Evolutionary conservation across 2,113 vertebrate genomes (phyloP), one percentile per base, ranked within the genome.

Genomic region (Penelope pileata): DNA sequence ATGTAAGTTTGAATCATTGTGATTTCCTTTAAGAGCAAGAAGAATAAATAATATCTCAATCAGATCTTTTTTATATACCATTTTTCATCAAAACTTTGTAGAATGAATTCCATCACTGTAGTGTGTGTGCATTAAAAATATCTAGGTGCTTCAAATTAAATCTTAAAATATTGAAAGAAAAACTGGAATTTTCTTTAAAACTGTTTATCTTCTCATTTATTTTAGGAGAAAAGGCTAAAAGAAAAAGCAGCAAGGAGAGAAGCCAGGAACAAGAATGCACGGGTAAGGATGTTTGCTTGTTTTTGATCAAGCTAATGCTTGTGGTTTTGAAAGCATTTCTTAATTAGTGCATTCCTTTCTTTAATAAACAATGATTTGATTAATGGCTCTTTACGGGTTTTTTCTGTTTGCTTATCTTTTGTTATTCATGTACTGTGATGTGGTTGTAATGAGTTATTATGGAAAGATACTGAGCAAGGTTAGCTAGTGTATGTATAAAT

Each of bases 171-270:
- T 21, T 73, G 26, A 21, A 84, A 50, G 8, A 36, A 66, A 78
- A 45, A 40, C 17, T n/a, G 12, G 17, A 70, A 11, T 70, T 95
- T 70, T 19, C n/a, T 83, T 94, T 86, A 92, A 94, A 93, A 86
- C 27, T 86, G 4, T 95, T 15, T 7, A 32, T 91, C 36, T 96
- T 93, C 16, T 83, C 92, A 38, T 96, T 88, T 96, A 17, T 80
- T 97, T 40, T 82, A 99, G 98, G 98, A 98, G 89, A 99, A 97
- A 92, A 97, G 98, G 38, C 95, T 99, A 17, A 98, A 98, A 89
- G 98, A 99, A 95, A 99, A 97, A 83, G 98, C 98, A 76, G 98
- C 98, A 62, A 98, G 97, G 83, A 98, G 98, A 97, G 98, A 98
- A 95, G 97, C 97, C 54, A 98, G 91, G 78, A 98, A 97, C 91